Base-by-base conservation (phyloP, 2,797 vertebrate species). In the Catamblyrhynchus diadema region DNA sequence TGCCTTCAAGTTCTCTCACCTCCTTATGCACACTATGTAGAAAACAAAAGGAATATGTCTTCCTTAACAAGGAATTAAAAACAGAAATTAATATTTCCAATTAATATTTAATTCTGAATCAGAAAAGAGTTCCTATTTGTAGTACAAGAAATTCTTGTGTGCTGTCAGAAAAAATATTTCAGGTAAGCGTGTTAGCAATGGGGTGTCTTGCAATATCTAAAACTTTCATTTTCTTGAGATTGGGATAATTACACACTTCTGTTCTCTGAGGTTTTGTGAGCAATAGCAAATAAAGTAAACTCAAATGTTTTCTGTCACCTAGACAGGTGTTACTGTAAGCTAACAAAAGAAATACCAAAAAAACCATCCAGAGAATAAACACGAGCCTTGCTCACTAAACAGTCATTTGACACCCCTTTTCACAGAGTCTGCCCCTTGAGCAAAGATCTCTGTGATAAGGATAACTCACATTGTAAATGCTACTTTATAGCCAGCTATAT, bases 311-410 rank as follows among this genome's bases (percentile, higher is more conserved):
- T 94, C 70, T 95, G 42, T 96, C 91, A 96, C 85, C 64, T 95
- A 67, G 59, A 81, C 50, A 95, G 92, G 81, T 95, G 92, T 94
- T 92, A 96, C 71, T 89, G 74, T 66, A 96, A 96, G 56, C 80
- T 94, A 94, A 97, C 79, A 95, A 96, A 94, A 97, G 84, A 92
- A 97, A 95, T 91, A 79, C 10, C 18, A 59, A n/a, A 94, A 64
- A 18, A 10, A 6, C 12, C 9, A 85, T 77, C 18, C 50, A 84
- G 87, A 96, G 90, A 84, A 95, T 72, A 94, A 94, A 84, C 4
- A 39, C 35, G 70, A 70, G 45, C 41, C 54, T 80, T 69, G 70
- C 54, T 94, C 81, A 74, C 81, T 88, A 91, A 85, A 57, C 9
- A 94, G 88, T 56, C 48, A 41, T 93, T 97, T 96, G 93, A 79